Evolutionary conservation across 2,113 vertebrate genomes (phyloP), one percentile per base, ranked within the genome.

Genomic region (Thermophis baileyi): DNA sequence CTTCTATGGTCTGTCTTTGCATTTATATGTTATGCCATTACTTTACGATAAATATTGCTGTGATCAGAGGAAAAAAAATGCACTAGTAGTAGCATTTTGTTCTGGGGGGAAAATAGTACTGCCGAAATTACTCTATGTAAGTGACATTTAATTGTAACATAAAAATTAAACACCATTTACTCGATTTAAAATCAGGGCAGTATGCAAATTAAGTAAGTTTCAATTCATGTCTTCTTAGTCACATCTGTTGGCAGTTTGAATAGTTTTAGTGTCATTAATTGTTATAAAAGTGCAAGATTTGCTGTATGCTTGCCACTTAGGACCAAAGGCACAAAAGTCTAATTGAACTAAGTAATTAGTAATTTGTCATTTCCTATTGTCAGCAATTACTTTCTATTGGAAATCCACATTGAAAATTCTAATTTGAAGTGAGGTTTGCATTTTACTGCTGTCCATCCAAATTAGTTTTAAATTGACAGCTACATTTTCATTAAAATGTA

Each of bases 351-450:
- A 98, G 98, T 98, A 98, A 98, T 98, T 98, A 98, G 98, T 98
- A 98, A 98, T 98, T 98, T 98, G 98, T 98, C 98, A 98, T 98
- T 98, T 98, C 97, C 98, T 98, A 98, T 98, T 98, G 98, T 98
- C 98, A 98, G 98, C 98, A 98, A 98, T 98, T 98, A 98, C 97
- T 98, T 98, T 98, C 97, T 98, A 98, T 98, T 98, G 98, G 97
- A 98, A 98, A 98, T 97, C 97, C 97, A 97, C 98, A 96, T 97
- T 98, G 98, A 98, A 98, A 98, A 98, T 98, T 98, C 97, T 98
- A 98, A 98, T 98, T 98, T 97, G 98, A 98, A 98, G 97, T 98
- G 98, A 98, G 98, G 97, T 96, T 98, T 97, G 98, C 97, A 97
- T 98, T 98, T 98, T 98, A 98, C 97, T 98, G 98, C 98, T 98